A percentile compares a stretch with the other conserved stretches of the same genome.
These are phyloP conservation scores for Sussaba pulchella DNA, from an alignment of 2,888 invertebrate genomes.

Conservation along the genomic window DNA sequence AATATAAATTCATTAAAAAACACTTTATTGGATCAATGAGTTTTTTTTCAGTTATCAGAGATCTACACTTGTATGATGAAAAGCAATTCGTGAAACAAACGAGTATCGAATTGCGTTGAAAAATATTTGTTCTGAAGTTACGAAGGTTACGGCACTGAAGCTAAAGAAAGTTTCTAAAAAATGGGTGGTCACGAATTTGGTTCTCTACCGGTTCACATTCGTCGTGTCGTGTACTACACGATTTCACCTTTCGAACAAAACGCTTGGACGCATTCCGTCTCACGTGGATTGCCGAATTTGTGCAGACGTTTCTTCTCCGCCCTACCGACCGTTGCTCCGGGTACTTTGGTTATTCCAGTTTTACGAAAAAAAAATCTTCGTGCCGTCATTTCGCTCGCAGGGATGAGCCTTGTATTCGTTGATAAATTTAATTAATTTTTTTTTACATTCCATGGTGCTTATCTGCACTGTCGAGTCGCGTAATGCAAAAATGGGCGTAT, in stretches of 20 bases:
- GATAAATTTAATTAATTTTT: too few relatives aligned
- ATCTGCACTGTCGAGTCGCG: background rate
- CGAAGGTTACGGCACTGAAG: background rate
- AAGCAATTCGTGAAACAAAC: background rate
- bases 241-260: constrained; percentile 68
- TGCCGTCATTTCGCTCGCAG: too few relatives aligned
- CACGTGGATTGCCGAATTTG: constrained; percentile 64
- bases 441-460: background rate
- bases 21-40: too few relatives aligned
- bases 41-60: too few relatives aligned
- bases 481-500: too few relatives aligned
- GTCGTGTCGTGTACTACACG: constrained; percentile 66
- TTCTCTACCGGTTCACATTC: constrained; percentile 71
- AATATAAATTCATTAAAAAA: too few relatives aligned
- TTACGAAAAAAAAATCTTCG: too few relatives aligned
- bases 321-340: constrained; percentile 57
- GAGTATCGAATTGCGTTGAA: background rate
- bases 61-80: too few relatives aligned
- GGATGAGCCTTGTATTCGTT: too few relatives aligned
- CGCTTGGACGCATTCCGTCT: constrained; percentile 66
- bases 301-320: constrained; percentile 28
- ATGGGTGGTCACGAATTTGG: constrained; percentile 66
- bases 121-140: background rate
- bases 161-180: background rate
- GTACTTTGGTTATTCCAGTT: too few relatives aligned